These are phyloP conservation scores for Hydrotaea cyrtoneurina DNA, from an alignment of 2,888 invertebrate species.

Conservation along the genomic window DNA sequence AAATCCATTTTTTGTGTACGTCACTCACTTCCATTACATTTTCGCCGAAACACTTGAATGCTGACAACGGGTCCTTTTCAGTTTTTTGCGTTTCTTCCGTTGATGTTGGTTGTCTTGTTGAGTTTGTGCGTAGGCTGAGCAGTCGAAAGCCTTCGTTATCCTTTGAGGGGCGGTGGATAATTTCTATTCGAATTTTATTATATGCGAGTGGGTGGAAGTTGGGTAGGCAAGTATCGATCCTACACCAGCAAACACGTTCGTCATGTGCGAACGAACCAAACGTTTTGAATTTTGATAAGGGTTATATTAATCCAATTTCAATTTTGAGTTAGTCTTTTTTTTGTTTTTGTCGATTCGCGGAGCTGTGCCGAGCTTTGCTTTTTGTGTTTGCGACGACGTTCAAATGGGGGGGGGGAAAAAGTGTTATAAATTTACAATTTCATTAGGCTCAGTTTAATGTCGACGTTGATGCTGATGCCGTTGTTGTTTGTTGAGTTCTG, in stretches of 20 bases:
- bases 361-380: not conserved
- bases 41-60: constrained; percentile 73
- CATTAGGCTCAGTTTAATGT: constrained; percentile 57
- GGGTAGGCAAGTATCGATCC: constrained; percentile 21
- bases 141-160: not conserved
- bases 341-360: not conserved
- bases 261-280: not conserved
- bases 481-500: not conserved
- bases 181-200: constrained; percentile 58
- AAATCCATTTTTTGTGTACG: constrained; percentile 81
- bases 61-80: constrained; percentile 42
- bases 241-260: not conserved
- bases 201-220: not conserved
- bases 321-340: constrained; percentile 34
- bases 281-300: constrained; percentile 44
- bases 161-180: not conserved
- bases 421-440: constrained; percentile 65
- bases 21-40: constrained; percentile 81
- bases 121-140: not conserved
- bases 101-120: constrained; percentile 34
- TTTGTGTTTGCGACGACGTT: not conserved
- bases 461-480: constrained; percentile 22
- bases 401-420: constrained; percentile 3
- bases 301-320: constrained; percentile 50
- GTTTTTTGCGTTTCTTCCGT: not conserved